Percentiles rank a stretch among this genome's conserved stretches.
phyloP scores from a whole-genome alignment of 2,113 vertebrate species.

The Neotoma lepida region DNA sequence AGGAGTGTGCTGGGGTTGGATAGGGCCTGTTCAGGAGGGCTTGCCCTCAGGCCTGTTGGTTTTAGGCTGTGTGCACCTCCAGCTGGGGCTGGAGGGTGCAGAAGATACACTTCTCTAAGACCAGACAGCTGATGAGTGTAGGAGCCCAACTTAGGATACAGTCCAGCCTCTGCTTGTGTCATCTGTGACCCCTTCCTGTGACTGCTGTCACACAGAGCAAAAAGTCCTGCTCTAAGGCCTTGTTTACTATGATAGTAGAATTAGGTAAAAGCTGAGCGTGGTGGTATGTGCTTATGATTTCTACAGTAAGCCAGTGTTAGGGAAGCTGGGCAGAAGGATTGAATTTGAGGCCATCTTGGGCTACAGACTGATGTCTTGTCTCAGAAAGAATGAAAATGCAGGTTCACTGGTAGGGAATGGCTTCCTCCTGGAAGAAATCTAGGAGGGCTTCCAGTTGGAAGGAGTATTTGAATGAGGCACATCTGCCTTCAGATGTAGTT shows the following conservation, averaged over 20 bases:
- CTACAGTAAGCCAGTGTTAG: not conserved
- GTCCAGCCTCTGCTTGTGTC: not conserved
- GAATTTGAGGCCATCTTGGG: not conserved
- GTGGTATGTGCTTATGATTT: not conserved
- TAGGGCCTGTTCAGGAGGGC: not conserved
- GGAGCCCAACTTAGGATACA: not conserved
- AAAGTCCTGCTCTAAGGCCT: not conserved
- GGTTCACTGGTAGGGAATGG: not conserved
- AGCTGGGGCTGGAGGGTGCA: not conserved
- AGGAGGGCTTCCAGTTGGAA: constrained; percentile 43
- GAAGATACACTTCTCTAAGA: not conserved
- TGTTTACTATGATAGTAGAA: constrained; percentile 2
- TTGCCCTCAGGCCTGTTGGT: not conserved
- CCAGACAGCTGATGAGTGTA: not conserved
- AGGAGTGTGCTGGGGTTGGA: no score
- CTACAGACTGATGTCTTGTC: not conserved
- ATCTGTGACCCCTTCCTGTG: not conserved
- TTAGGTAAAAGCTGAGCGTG: not conserved
- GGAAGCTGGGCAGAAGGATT: not conserved
- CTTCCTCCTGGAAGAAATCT: not conserved
- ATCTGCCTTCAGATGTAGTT: not conserved
- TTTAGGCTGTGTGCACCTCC: not conserved
- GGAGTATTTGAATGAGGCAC: not conserved
- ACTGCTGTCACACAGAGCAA: not conserved
- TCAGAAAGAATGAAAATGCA: not conserved